Percentiles rank a stretch among this genome's conserved stretches.
These are phyloP conservation scores for Lucinisca nassula DNA, from an alignment of 2,888 invertebrate genomes.

Conservation along the genomic window DNA sequence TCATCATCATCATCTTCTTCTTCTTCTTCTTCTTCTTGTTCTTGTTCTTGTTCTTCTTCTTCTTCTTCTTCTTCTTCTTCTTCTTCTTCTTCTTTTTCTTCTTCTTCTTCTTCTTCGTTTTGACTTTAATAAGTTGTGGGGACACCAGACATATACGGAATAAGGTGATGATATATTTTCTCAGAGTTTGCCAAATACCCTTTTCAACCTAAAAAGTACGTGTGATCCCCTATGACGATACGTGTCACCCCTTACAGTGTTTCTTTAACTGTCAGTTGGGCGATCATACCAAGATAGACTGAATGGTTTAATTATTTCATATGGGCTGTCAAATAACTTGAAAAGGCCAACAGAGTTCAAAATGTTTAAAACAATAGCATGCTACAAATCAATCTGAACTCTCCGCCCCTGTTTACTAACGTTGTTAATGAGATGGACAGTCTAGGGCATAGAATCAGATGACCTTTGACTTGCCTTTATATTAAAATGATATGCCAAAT, in stretches of 20 bases:
- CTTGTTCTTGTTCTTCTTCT: conserved; percentile 27
- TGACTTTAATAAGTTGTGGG: conserved; percentile 24
- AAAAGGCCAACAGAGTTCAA: background rate
- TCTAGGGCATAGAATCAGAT: background rate
- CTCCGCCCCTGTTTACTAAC: background rate
- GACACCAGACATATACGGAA: too few species aligned
- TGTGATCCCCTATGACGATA: background rate
- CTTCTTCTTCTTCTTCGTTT: background rate
- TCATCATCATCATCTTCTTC: background rate
- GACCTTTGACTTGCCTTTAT: background rate
- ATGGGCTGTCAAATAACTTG: background rate
- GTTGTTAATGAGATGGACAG: background rate
- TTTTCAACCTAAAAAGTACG: background rate
- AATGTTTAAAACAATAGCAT: background rate
- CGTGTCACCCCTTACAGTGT: background rate
- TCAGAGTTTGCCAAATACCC: too few species aligned
- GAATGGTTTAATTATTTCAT: conserved; percentile 2
- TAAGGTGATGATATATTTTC: too few species aligned
- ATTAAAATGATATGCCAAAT: too few species aligned
- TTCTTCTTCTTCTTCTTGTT: conserved; percentile 22
- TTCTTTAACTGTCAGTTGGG: background rate
- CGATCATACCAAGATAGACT: background rate
- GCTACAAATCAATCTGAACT: background rate
- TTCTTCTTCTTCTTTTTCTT: background rate
- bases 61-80: background rate